These are phyloP conservation scores for Cremastinae sp. DNA, from an alignment of 2,888 invertebrate genomes.

Conservation along the genomic window DNA sequence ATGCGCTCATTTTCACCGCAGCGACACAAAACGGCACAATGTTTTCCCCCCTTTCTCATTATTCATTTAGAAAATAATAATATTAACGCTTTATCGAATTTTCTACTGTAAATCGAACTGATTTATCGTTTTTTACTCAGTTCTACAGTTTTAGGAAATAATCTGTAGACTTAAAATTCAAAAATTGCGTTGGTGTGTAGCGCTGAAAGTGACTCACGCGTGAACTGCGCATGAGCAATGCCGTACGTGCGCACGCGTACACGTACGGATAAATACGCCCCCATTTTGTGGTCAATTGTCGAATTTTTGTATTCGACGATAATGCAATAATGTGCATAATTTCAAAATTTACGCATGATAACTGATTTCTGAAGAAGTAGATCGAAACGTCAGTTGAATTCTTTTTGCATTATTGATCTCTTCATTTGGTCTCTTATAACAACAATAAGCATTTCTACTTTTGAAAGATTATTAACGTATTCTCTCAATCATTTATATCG, in stretches of 20 bases:
- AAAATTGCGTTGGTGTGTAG: conserved; percentile 34
- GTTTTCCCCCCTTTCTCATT: not conserved
- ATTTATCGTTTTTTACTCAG: no score
- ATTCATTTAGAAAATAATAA: not conserved
- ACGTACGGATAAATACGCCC: conserved; percentile 11
- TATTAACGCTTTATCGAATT: not conserved
- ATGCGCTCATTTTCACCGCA: conserved; percentile 22
- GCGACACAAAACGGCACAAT: conserved; percentile 37
- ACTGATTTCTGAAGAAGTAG: not conserved
- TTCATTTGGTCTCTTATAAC: no score
- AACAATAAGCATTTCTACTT: no score
- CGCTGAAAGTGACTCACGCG: conserved; percentile 30
- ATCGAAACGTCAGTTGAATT: not conserved
- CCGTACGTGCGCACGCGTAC: conserved; percentile 35
- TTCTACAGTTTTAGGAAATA: no score
- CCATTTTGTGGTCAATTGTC: conserved; percentile 33
- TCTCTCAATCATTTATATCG: no score
- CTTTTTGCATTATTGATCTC: no score
- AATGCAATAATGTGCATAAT: conserved; percentile 33
- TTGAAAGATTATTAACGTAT: no score
- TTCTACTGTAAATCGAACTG: no score
- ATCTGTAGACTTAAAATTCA: conserved; percentile 1
- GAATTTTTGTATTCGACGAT: conserved; percentile 31
- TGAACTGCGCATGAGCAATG: conserved; percentile 29
- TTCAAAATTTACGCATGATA: conserved; percentile 2